Evolutionary conservation across 2,113 vertebrate species (phyloP).

Genomic region (Zootoca vivipara): DNA sequence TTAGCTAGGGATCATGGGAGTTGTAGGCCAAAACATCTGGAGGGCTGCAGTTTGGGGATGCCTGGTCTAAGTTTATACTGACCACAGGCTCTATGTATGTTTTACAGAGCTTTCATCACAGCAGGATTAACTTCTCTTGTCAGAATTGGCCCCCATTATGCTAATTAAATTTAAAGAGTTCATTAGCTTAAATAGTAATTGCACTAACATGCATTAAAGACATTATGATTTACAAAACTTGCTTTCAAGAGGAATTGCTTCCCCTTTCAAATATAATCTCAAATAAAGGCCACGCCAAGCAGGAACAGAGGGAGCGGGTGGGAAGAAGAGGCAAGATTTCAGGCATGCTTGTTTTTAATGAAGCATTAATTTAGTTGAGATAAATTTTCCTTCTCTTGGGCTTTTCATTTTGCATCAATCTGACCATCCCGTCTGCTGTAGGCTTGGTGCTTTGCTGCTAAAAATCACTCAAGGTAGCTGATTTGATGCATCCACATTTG

Average conservation of each 20-base stretch:
- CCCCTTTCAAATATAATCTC: conserved; percentile 53
- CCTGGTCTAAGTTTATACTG: neutral
- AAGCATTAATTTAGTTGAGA: conserved; percentile 3
- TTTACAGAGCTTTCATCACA: conserved; percentile 52
- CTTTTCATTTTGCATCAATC: rapidly evolving
- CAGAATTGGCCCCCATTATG: conserved; percentile 58
- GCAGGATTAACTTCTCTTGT: conserved; percentile 54
- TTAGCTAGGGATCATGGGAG: too few species aligned
- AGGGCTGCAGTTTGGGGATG: too few species aligned
- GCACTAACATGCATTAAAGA: conserved; percentile 57
- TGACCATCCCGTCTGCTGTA: too few species aligned
- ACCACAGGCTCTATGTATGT: conserved; percentile 7
- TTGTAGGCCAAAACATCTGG: too few species aligned
- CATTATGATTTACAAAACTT: conserved; percentile 58
- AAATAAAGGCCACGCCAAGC: conserved; percentile 31
- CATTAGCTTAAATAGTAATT: conserved; percentile 76
- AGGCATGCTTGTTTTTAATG: neutral
- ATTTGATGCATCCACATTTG: neutral
- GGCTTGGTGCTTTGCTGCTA: neutral
- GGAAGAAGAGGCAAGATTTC: conserved; percentile 15
- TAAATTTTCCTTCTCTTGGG: neutral
- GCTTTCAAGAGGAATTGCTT: conserved; percentile 54
- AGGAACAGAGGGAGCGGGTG: neutral
- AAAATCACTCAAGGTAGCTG: neutral
- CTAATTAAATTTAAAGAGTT: conserved; percentile 70